phyloP scores from a whole-genome alignment of 1,140 invertebrate species.

The Diuraphis noxia region DNA sequence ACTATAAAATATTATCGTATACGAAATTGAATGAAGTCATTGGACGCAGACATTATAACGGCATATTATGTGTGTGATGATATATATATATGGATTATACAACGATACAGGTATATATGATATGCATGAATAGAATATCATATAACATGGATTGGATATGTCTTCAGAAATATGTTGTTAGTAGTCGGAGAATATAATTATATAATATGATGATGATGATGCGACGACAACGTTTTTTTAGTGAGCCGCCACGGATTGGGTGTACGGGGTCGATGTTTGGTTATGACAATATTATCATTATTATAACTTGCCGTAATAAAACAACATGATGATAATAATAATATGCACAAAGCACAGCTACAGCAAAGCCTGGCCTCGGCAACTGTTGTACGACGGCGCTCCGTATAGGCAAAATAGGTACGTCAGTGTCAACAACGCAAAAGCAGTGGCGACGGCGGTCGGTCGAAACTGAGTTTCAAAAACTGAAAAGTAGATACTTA shows the following conservation, averaged over 20 bases:
- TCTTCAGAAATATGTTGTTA: background rate
- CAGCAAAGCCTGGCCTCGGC: background rate
- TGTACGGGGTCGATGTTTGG: background rate
- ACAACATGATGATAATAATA: background rate
- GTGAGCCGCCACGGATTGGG: no score
- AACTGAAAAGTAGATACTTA: no score
- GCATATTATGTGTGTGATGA: background rate
- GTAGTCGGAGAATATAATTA: no score
- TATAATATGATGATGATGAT: background rate
- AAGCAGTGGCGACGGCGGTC: background rate
- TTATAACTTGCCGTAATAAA: background rate
- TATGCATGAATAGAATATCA: no score
- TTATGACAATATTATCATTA: background rate
- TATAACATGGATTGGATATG: no score
- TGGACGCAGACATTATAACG: background rate
- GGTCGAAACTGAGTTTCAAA: no score
- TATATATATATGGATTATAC: background rate
- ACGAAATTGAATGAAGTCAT: slow-evolving; percentile 18
- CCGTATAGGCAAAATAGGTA: slow-evolving; percentile 21
- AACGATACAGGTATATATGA: no score
- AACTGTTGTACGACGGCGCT: background rate
- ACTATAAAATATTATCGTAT: background rate
- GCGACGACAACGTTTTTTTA: background rate
- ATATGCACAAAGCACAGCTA: background rate
- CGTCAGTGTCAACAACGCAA: background rate